These are phyloP conservation scores for Heteromyza rotundicornis DNA, from an alignment of 2,888 invertebrate genomes.

Conservation along the genomic window DNA sequence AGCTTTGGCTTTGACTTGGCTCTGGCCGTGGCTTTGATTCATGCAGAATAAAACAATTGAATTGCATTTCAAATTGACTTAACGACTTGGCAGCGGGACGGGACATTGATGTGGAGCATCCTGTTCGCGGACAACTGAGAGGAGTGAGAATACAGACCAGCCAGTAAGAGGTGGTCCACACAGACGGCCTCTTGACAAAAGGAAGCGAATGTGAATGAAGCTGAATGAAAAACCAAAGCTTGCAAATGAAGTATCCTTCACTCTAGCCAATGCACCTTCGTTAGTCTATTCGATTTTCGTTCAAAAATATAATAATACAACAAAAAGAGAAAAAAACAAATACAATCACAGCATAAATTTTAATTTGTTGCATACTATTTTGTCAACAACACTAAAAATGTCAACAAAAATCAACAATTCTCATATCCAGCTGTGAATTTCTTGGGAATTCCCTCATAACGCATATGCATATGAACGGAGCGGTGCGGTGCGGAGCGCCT, in stretches of 20 bases:
- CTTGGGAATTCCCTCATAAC: constrained; percentile 58
- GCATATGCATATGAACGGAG: neutral
- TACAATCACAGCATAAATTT: constrained; percentile 27
- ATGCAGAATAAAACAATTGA: constrained; percentile 48
- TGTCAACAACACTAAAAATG: constrained; percentile 41
- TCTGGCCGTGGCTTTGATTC: neutral
- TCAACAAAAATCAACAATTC: constrained; percentile 33
- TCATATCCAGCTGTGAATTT: constrained; percentile 59
- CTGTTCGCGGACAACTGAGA: neutral
- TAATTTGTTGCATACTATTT: constrained; percentile 46
- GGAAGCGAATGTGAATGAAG: too few relatives aligned
- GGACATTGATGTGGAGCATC: constrained; percentile 2
- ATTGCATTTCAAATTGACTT: constrained; percentile 51
- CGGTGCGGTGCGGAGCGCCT: neutral
- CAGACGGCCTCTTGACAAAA: too few relatives aligned
- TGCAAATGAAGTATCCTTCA: too few relatives aligned
- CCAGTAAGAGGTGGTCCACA: too few relatives aligned
- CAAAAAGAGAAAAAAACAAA: neutral
- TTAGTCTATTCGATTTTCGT: too few relatives aligned
- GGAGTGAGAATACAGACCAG: neutral
- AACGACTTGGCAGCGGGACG: constrained; percentile 7
- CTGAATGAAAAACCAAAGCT: too few relatives aligned
- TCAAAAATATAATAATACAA: too few relatives aligned
- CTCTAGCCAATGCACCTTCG: too few relatives aligned
- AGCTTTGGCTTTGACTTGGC: neutral